These are phyloP conservation scores for Caenorhabditis sp. DNA, from an alignment of 2,888 invertebrate species.

Conservation along the genomic window DNA sequence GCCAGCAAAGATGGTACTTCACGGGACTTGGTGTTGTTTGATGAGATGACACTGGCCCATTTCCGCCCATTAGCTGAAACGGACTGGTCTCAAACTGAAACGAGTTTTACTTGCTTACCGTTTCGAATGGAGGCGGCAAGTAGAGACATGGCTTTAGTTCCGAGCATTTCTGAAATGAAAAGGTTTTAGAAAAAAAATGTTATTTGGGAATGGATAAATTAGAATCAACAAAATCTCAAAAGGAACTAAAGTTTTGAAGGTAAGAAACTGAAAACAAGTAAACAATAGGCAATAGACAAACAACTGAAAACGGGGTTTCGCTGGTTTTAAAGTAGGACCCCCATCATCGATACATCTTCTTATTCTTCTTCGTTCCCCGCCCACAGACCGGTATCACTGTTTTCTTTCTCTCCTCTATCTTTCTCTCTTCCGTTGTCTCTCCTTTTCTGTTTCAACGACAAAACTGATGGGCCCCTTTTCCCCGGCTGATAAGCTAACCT, in stretches of 20 bases:
- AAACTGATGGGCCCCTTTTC: background rate
- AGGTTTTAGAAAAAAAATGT: too few species aligned
- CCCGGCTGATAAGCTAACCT: constrained; percentile 14
- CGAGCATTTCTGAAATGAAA: constrained; percentile 58
- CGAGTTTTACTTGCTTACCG: background rate
- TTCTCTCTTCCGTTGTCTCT: constrained; percentile 11
- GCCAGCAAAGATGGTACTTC: constrained; percentile 42
- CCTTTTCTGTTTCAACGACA: constrained; percentile 15
- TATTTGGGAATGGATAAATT: background rate
- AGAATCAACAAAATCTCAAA: background rate
- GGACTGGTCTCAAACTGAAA: too few species aligned
- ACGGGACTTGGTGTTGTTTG: constrained; percentile 42
- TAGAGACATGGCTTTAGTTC: constrained; percentile 34
- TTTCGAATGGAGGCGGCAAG: constrained; percentile 18
- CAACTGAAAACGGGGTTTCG: constrained; percentile 8
- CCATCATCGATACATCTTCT: background rate
- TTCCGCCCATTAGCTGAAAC: constrained; percentile 10
- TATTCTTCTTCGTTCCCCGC: constrained; percentile 31
- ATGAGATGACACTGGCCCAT: constrained; percentile 32
- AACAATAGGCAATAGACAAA: constrained; percentile 37
- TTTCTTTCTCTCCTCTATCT: constrained; percentile 11
- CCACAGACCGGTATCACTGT: constrained; percentile 57
- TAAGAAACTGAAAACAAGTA: background rate
- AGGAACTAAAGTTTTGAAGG: background rate
- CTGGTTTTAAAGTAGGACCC: constrained; percentile 52